phyloP scores from a whole-genome alignment of 2,888 invertebrate genomes.

The Caenorhabditis wallacei region DNA sequence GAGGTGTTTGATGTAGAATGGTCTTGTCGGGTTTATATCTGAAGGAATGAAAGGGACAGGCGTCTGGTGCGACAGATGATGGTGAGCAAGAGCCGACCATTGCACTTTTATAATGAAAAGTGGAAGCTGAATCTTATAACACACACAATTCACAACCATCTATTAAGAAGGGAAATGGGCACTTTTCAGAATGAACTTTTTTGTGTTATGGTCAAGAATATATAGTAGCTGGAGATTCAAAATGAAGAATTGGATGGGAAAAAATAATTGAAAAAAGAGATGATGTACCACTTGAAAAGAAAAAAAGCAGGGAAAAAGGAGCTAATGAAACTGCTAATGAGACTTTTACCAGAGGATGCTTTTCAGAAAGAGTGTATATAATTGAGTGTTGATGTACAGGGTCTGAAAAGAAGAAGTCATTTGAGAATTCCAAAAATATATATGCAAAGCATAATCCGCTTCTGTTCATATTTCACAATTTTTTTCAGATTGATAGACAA shows the following conservation, averaged over 20 bases:
- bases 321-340: slow-evolving; percentile 27
- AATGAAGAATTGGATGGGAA: neutral
- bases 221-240: too few relatives aligned
- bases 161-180: too few relatives aligned
- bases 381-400: too few relatives aligned
- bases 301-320: neutral
- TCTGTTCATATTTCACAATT: too few relatives aligned
- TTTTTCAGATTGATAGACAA: too few relatives aligned
- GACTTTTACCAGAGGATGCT: neutral
- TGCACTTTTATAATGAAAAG: slow-evolving; percentile 5
- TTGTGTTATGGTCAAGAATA: too few relatives aligned
- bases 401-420: too few relatives aligned
- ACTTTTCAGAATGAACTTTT: too few relatives aligned
- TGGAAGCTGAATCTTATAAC: neutral
- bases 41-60: neutral
- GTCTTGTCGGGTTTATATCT: neutral
- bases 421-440: too few relatives aligned
- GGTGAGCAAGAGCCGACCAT: neutral
- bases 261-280: too few relatives aligned
- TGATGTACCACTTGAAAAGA: slow-evolving; percentile 12
- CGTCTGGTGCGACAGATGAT: neutral
- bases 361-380: too few relatives aligned
- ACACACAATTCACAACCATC: neutral
- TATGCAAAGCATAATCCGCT: too few relatives aligned
- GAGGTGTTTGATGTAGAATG: neutral